Conservation (phyloP, 2,888 invertebrate genomes). For the Tenthredo distinguenda region DNA sequence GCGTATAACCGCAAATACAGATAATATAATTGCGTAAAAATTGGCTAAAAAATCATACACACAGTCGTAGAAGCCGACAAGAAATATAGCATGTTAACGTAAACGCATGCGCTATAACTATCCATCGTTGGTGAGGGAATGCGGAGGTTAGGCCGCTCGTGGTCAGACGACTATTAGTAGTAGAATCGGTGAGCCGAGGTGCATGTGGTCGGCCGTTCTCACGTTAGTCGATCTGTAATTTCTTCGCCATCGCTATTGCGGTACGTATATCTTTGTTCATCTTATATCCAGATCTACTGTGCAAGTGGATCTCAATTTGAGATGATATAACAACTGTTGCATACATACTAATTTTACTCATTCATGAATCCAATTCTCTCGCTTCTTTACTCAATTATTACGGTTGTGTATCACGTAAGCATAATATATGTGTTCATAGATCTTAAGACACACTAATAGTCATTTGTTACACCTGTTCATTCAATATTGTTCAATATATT, state of each 20-base stretch:
- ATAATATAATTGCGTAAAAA: background rate
- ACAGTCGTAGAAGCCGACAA: background rate
- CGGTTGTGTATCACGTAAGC: background rate
- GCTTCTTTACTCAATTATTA: background rate
- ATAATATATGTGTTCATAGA: background rate
- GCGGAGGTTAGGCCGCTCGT: constrained; percentile 39
- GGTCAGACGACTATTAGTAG: constrained; percentile 41
- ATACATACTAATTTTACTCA: background rate
- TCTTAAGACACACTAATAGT: background rate
- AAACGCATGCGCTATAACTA: constrained; percentile 41
- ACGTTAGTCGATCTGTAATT: background rate
- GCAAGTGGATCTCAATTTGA: background rate
- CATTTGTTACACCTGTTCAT: background rate
- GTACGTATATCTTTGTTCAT: background rate
- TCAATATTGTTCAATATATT: background rate
- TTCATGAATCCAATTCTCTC: background rate
- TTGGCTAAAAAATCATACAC: background rate
- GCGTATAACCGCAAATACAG: background rate
- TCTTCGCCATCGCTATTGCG: background rate
- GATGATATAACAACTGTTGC: background rate
- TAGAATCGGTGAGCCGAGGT: constrained; percentile 18
- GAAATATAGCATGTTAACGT: background rate
- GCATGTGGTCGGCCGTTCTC: constrained; percentile 8
- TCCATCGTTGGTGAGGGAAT: background rate
- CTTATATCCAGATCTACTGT: background rate